Evolutionary conservation across 2,888 invertebrate genomes (phyloP).

Genomic region (Acleris cristana): DNA sequence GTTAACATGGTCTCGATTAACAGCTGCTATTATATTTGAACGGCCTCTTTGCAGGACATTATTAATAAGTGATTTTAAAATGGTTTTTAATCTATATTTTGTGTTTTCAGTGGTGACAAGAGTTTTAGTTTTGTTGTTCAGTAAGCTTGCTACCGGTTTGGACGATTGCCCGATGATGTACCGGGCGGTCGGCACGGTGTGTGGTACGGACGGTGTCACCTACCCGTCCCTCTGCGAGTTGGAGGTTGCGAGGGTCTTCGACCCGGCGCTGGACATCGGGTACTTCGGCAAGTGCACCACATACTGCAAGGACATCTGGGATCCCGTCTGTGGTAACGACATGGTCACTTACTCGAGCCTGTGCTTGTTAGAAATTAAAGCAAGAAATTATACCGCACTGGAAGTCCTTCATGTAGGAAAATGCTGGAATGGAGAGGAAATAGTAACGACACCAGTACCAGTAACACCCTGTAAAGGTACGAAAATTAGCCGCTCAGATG

Average conservation of each 20-base stretch:
- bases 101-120: constrained; percentile 25
- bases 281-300: constrained; percentile 38
- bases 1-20: constrained; percentile 8
- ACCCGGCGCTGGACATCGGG: constrained; percentile 38
- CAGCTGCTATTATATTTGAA: constrained; percentile 21
- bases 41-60: background rate
- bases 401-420: constrained; percentile 1
- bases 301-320: constrained; percentile 38
- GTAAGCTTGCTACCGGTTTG: constrained; percentile 14
- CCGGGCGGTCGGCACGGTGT: constrained; percentile 34
- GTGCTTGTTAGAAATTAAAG: background rate
- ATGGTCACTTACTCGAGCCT: constrained; percentile 1
- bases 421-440: background rate
- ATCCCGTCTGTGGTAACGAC: constrained; percentile 8
- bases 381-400: background rate
- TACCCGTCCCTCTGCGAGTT: constrained; percentile 45
- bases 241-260: constrained; percentile 41
- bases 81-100: background rate
- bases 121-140: constrained; percentile 1
- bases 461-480: too few species aligned
- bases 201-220: constrained; percentile 45
- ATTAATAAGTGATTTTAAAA: background rate
- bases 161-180: constrained; percentile 3
- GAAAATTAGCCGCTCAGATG: too few species aligned
- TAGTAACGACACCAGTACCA: too few species aligned